phyloP scores from a whole-genome alignment of 2,113 vertebrate species.

The cattle (Bos taurus) region ARS-UCD2.0 NC_037348.1:58980501-58981000 shows the following conservation, averaged over 20 bases:
- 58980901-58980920: neutral
- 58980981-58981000: neutral
- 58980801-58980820: neutral
- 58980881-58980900: neutral
- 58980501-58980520: neutral
- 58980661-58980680: rapidly evolving
- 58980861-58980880: too few relatives aligned
- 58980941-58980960: neutral
- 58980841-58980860: neutral
- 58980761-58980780: neutral
- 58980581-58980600: rapidly evolving
- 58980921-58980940: neutral
- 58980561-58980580: neutral
- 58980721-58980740: neutral
- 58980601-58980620: neutral
- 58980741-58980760: rapidly evolving
- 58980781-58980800: neutral
- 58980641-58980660: rapidly evolving
- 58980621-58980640: rapidly evolving
- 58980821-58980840: rapidly evolving
- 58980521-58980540: rapidly evolving
- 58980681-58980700: rapidly evolving
- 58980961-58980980: neutral
- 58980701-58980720: neutral
- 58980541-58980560: neutral